Base-by-base conservation (phyloP, 2,113 vertebrate species). In the Rhinoptilus africanus region DNA sequence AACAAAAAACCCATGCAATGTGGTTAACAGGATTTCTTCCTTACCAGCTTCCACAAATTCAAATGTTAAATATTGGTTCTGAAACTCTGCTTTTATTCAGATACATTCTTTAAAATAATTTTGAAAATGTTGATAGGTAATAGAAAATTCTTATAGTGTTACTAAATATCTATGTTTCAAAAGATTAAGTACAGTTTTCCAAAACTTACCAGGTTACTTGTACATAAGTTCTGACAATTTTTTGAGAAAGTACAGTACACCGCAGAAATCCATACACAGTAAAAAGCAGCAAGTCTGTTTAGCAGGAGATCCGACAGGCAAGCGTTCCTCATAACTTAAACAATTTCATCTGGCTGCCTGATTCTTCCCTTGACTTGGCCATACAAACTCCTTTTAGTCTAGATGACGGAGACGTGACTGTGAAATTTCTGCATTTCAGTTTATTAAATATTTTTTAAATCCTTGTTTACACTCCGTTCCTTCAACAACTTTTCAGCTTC, bases 161-260 rank as follows among this genome's bases (percentile, higher is more conserved):
- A 95, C 37, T 10, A 95, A 82, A 17, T 10, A 66, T 56, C 53
- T 37, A n/a, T 54, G 14, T 68, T 91, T 75, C 26, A 85, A 85
- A 96, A 93, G 20, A 75, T 47, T 76, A 97, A 67, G 34, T 24
- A 75, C 10, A 88, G 48, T 20, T 28, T 48, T 74, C 50, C 68
- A 95, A 37, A 94, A 98, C 97, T 98, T 97, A 98, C 97, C 97
- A 97, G 87, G 62, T 96, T 94, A 53, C 82, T 96, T 30, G 95
- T 51, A 91, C 97, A 96, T 20, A 96, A 94, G 54, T 94, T 95
- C 28, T 93, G 80, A 74, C 97, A 98, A 68, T 84, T 92, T 78
- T 93, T 94, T 56, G 96, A 90, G 82, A 95, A 91, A 56, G 81
- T 63, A 35, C 88, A 82, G 30, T 50, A 87, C 5, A 28, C 89